Conservation (phyloP, 1,140 invertebrate species). For the Drosophila repleta region DNA sequence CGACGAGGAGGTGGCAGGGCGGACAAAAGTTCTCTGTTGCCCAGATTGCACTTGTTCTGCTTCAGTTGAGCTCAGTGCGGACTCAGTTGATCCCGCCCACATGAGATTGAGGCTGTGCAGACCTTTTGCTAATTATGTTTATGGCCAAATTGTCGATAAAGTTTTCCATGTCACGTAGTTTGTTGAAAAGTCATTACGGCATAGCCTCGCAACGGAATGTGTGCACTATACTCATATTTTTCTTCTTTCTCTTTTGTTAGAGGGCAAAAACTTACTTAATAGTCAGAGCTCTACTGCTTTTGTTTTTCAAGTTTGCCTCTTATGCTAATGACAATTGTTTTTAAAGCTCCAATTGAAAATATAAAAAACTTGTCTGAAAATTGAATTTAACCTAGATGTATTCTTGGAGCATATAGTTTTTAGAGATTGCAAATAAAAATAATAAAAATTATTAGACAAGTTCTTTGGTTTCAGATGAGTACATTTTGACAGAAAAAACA, state of each 20-base stretch:
- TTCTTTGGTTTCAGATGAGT: no score
- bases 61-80: constrained; percentile 17
- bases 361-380: not conserved
- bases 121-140: constrained; percentile 47
- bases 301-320: constrained; percentile 12
- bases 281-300: constrained; percentile 2
- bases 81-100: no score
- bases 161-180: constrained; percentile 44
- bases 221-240: not conserved
- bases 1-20: no score
- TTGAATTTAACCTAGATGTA: no score
- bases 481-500: no score
- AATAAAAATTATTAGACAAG: no score
- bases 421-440: no score
- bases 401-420: no score
- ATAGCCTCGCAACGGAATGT: constrained; percentile 13
- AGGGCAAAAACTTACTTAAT: not conserved
- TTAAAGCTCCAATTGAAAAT: constrained; percentile 9
- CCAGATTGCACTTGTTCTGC: constrained; percentile 45
- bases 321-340: constrained; percentile 10
- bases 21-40: not conserved
- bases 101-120: not conserved
- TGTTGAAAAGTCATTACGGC: constrained; percentile 45
- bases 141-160: constrained; percentile 40
- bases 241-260: no score